Conservation (phyloP, 1,140 invertebrate species). For the Brachionus sp. region DNA sequence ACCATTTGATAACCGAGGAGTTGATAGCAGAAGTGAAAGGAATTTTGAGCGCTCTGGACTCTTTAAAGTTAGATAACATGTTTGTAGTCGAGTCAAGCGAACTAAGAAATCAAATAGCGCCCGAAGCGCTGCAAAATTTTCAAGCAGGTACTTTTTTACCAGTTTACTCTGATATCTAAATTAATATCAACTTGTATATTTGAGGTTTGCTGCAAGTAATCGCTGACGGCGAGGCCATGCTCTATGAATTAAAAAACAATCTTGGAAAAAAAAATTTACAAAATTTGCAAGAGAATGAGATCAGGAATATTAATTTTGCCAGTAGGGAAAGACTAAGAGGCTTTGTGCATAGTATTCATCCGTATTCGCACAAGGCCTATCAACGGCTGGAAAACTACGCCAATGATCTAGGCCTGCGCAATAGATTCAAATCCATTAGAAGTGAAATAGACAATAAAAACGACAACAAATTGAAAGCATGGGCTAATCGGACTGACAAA, state of each 20-base stretch:
- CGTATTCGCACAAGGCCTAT: conserved; percentile 1
- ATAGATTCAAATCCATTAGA: not conserved
- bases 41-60: conserved; percentile 18
- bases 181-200: not conserved
- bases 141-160: not conserved
- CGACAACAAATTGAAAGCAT: not conserved
- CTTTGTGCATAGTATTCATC: conserved; percentile 2
- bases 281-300: conserved; percentile 21
- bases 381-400: conserved; percentile 17
- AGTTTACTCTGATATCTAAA: not conserved
- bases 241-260: conserved; percentile 9
- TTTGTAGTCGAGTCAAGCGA: not conserved
- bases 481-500: conserved; percentile 2
- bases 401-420: not conserved
- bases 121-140: not conserved
- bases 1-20: not conserved
- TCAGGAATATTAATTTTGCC: conserved; percentile 17
- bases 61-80: conserved; percentile 24
- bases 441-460: not conserved
- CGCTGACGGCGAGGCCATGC: not conserved
- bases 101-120: not conserved
- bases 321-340: not conserved
- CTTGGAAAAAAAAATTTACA: conserved; percentile 12
- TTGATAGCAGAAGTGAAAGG: not conserved
- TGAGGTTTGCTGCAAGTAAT: not conserved